phyloP scores from a whole-genome alignment of 2,888 invertebrate genomes.

The Brachyptera putata region DNA sequence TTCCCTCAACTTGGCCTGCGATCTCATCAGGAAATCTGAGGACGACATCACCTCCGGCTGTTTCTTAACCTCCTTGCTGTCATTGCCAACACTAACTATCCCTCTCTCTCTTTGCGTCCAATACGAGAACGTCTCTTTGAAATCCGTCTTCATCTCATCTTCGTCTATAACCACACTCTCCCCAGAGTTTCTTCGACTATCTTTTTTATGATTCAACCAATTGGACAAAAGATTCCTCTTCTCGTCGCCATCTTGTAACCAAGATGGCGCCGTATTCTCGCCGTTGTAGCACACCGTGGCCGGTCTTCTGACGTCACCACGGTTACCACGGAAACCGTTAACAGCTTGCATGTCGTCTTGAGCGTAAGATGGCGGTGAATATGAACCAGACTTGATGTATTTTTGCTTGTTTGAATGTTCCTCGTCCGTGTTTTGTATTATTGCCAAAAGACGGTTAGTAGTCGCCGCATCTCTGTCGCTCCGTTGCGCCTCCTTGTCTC shows the following conservation, averaged over 20 bases:
- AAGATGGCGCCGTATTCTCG: slow-evolving; percentile 5
- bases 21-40: not conserved
- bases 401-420: not conserved
- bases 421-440: not conserved
- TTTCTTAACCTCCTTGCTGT: not conserved
- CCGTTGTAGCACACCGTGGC: not conserved
- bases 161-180: not conserved
- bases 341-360: not conserved
- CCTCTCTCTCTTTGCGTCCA: slow-evolving; percentile 1
- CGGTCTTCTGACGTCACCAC: no score
- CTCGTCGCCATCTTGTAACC: slow-evolving; percentile 30
- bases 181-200: slow-evolving; percentile 28
- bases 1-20: not conserved
- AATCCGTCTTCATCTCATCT: slow-evolving; percentile 3
- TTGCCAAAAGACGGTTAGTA: slow-evolving; percentile 6
- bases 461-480: no score
- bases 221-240: slow-evolving; percentile 47
- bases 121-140: slow-evolving; percentile 15
- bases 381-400: not conserved
- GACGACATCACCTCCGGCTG: not conserved
- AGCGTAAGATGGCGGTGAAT: not conserved
- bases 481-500: no score
- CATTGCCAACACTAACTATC: not conserved
- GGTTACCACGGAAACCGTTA: no score
- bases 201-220: slow-evolving; percentile 50